A percentile compares a stretch with the other conserved stretches of the same genome.
phyloP scores from a whole-genome alignment of 1,140 invertebrate genomes.

The Bathynomus jamesi region DNA sequence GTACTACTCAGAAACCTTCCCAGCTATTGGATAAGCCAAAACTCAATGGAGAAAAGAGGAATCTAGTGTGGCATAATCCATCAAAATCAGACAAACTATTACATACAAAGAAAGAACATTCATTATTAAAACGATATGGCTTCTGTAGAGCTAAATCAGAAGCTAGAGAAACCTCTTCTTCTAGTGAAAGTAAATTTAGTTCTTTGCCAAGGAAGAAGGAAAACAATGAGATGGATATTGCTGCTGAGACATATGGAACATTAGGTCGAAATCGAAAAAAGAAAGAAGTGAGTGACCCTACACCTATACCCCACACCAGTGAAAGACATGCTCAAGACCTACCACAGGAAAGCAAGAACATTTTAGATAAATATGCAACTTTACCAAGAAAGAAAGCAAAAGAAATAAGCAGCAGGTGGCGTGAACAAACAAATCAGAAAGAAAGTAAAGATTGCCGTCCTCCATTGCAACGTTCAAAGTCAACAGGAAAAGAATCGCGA shows the following conservation, averaged over 20 bases:
- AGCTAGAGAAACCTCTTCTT: neutral
- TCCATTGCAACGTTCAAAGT: constrained; percentile 40
- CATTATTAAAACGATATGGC: neutral
- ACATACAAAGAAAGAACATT: neutral
- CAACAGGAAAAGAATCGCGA: constrained; percentile 31
- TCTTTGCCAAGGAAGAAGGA: constrained; percentile 21
- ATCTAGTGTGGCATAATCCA: neutral
- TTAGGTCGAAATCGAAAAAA: constrained; percentile 23
- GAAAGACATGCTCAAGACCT: neutral
- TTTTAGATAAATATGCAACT: constrained; percentile 63
- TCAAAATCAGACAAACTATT: neutral
- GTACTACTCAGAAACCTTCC: neutral
- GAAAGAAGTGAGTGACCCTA: constrained; percentile 22
- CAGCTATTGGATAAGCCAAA: neutral
- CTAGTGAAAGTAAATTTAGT: constrained; percentile 12
- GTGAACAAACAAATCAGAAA: constrained; percentile 39
- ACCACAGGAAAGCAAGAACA: constrained; percentile 27
- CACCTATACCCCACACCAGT: constrained; percentile 22
- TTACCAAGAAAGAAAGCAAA: constrained; percentile 57
- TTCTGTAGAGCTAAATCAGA: neutral
- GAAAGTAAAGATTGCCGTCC: constrained; percentile 11
- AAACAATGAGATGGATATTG: constrained; percentile 14
- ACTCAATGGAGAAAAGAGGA: neutral
- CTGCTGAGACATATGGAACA: constrained; percentile 29
- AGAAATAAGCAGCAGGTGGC: constrained; percentile 51